A percentile compares a stretch with the other conserved stretches of the same genome.
These are phyloP conservation scores for Xiphophorus couchianus DNA, from an alignment of 2,113 vertebrate genomes.

Conservation along the genomic window DNA sequence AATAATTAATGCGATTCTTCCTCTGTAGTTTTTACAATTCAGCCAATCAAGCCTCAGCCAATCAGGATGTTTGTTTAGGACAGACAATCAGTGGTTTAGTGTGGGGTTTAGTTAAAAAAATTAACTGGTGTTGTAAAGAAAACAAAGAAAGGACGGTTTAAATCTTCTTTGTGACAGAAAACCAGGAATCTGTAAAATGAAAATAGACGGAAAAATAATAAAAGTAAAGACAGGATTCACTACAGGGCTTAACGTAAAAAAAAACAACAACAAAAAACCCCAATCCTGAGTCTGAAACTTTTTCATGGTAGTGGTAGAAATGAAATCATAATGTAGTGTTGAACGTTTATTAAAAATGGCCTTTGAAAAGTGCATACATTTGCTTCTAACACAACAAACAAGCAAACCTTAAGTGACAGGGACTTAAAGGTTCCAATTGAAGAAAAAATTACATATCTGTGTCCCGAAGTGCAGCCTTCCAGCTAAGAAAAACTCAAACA, in stretches of 20 bases:
- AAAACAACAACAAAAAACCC: too few relatives aligned
- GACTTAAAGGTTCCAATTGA: too few relatives aligned
- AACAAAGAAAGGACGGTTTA: not conserved
- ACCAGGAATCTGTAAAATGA: not conserved
- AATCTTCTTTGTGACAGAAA: not conserved
- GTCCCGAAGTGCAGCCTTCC: too few relatives aligned
- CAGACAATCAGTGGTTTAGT: constrained; percentile 22
- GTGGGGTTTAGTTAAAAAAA: constrained; percentile 16
- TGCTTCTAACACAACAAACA: too few relatives aligned
- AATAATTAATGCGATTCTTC: constrained; percentile 27
- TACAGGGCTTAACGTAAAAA: not conserved
- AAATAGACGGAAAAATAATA: not conserved
- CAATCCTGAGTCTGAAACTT: too few relatives aligned
- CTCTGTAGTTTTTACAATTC: constrained; percentile 6
- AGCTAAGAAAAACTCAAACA: too few relatives aligned
- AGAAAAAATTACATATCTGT: too few relatives aligned
- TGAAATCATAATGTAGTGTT: too few relatives aligned
- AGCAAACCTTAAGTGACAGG: too few relatives aligned
- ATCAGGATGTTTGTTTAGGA: constrained; percentile 20
- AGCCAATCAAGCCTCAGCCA: constrained; percentile 41
- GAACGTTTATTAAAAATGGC: too few relatives aligned
- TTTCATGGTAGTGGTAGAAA: too few relatives aligned
- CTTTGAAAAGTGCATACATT: too few relatives aligned
- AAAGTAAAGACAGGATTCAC: not conserved
- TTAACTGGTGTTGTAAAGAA: not conserved